These are phyloP conservation scores for Cyclargus thomasi DNA, from an alignment of 1,140 invertebrate species.

Conservation along the genomic window DNA sequence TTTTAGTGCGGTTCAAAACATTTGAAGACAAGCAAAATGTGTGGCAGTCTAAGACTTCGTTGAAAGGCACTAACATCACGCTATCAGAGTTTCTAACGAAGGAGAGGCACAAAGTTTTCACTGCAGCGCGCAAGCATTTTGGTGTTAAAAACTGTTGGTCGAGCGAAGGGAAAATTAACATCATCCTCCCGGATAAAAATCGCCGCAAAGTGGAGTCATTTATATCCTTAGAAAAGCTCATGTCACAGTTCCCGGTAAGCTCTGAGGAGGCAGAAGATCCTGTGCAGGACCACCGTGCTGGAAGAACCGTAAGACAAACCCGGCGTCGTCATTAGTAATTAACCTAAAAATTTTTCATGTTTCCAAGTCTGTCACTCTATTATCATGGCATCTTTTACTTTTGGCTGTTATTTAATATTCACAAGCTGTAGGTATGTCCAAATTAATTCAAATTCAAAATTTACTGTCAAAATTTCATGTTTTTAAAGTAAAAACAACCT, in stretches of 20 bases:
- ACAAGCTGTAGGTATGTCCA: too few species aligned
- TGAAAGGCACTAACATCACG: neutral
- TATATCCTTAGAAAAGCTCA: neutral
- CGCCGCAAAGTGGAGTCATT: slow-evolving; percentile 7
- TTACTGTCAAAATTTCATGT: too few species aligned
- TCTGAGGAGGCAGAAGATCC: neutral
- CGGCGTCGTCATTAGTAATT: slow-evolving; percentile 1
- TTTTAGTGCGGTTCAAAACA: neutral
- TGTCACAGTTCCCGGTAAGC: slow-evolving; percentile 3
- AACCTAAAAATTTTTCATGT: neutral
- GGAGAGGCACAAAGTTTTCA: slow-evolving; percentile 1
- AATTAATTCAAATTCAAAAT: too few species aligned
- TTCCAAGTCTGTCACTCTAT: too few species aligned
- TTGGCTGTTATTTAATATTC: too few species aligned
- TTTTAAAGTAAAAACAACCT: too few species aligned
- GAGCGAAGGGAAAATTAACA: slow-evolving; percentile 12
- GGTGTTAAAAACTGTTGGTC: slow-evolving; percentile 19
- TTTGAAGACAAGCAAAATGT: neutral
- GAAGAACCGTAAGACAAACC: neutral
- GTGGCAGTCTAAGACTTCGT: neutral
- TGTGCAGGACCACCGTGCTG: neutral
- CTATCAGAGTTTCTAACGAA: neutral
- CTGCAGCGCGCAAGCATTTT: slow-evolving; percentile 17
- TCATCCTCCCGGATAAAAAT: slow-evolving; percentile 2
- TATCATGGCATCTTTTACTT: too few species aligned